Conservation (phyloP, 2,888 invertebrate species). For the Anthophora plumipes region DNA sequence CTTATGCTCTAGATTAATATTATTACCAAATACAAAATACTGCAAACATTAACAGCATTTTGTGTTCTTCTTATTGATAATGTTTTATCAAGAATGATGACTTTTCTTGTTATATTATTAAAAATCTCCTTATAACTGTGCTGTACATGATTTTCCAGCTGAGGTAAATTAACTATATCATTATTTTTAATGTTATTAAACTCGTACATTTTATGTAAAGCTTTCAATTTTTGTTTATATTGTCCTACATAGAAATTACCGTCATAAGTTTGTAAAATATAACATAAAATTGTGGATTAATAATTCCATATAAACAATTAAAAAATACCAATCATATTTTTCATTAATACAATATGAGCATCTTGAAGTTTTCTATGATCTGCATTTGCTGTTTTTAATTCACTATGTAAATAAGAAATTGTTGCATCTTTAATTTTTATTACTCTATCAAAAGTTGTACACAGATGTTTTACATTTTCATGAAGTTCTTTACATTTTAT, state of each 20-base stretch:
- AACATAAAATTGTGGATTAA: not conserved
- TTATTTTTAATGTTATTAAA: slow-evolving; percentile 85
- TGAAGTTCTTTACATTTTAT: slow-evolving; percentile 91
- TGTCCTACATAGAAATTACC: slow-evolving; percentile 84
- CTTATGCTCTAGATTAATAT: not conserved
- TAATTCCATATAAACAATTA: not conserved
- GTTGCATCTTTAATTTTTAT: slow-evolving; percentile 89
- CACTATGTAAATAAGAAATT: slow-evolving; percentile 87
- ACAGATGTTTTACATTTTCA: slow-evolving; percentile 88
- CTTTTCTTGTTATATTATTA: slow-evolving; percentile 87
- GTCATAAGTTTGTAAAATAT: not conserved
- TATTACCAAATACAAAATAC: slow-evolving; percentile 76
- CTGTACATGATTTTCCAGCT: slow-evolving; percentile 85
- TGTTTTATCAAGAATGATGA: slow-evolving; percentile 79
- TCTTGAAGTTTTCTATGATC: slow-evolving; percentile 91
- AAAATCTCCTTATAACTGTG: slow-evolving; percentile 87
- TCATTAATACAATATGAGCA: slow-evolving; percentile 90
- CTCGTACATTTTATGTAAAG: slow-evolving; percentile 87
- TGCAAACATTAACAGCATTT: slow-evolving; percentile 76
- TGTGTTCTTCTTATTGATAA: slow-evolving; percentile 71
- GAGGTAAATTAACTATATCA: slow-evolving; percentile 86
- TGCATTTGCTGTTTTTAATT: slow-evolving; percentile 90
- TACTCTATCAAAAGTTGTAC: slow-evolving; percentile 87
- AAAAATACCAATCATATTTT: slow-evolving; percentile 88
- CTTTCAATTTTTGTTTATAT: slow-evolving; percentile 86